Conservation (phyloP, 1,140 invertebrate species). For the Cylas formicarius region DNA sequence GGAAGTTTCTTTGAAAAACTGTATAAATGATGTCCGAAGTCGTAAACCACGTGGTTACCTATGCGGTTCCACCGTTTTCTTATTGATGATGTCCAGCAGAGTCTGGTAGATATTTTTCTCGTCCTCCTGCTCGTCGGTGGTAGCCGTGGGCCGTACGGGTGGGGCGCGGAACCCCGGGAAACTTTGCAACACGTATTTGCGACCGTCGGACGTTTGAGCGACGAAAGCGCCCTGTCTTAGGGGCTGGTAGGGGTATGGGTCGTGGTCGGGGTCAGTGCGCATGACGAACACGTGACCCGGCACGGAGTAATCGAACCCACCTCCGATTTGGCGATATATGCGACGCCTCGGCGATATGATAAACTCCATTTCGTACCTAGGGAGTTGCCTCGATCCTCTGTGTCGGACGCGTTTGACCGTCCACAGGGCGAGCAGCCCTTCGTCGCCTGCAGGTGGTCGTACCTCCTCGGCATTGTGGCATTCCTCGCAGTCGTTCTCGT, state of each 20-base stretch:
- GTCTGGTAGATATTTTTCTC: slow-evolving; percentile 13
- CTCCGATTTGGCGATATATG: neutral
- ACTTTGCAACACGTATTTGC: slow-evolving; percentile 30
- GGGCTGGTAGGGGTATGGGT: slow-evolving; percentile 13
- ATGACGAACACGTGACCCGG: slow-evolving; percentile 38
- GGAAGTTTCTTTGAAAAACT: too few species aligned
- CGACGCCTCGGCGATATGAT: slow-evolving; percentile 48
- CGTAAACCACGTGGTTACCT: slow-evolving; percentile 9
- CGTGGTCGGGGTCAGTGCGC: slow-evolving; percentile 12
- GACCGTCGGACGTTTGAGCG: slow-evolving; percentile 25
- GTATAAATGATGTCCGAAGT: too few species aligned
- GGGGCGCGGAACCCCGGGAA: slow-evolving; percentile 21
- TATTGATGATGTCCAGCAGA: slow-evolving; percentile 10
- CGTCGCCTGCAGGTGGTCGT: slow-evolving; percentile 33
- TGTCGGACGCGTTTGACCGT: slow-evolving; percentile 55
- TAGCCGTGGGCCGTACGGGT: slow-evolving; percentile 11
- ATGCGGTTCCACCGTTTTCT: slow-evolving; percentile 9
- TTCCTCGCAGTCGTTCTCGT: slow-evolving; percentile 42
- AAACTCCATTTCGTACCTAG: slow-evolving; percentile 56
- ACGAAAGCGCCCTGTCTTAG: slow-evolving; percentile 23
- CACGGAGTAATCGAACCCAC: slow-evolving; percentile 33
- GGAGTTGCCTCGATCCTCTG: slow-evolving; percentile 45
- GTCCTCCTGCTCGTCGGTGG: slow-evolving; percentile 9
- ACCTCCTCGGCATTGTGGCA: slow-evolving; percentile 32
- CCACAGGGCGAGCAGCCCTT: slow-evolving; percentile 52